These are phyloP conservation scores for Planococcus citri DNA, from an alignment of 1,140 invertebrate species.

Conservation along the genomic window DNA sequence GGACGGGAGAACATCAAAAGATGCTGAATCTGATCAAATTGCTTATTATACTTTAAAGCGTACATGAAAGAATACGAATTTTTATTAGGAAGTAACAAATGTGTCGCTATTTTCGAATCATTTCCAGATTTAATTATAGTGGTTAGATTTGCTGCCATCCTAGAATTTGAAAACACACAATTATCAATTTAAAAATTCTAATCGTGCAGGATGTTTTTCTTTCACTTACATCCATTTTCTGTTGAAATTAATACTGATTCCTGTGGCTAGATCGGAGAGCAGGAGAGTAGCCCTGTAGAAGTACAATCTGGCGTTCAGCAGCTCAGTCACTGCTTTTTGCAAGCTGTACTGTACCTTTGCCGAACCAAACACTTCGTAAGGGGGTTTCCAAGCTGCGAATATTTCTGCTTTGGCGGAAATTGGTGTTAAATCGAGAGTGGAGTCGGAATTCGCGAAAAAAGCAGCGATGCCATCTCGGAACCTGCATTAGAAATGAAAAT, in stretches of 20 bases:
- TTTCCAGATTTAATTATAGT: slow-evolving; percentile 17
- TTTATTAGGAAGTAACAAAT: slow-evolving; percentile 45
- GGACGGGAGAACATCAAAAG: slow-evolving; percentile 27
- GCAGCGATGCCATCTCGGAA: background rate
- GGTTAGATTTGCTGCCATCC: slow-evolving; percentile 22
- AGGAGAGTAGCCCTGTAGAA: background rate
- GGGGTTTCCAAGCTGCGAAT: background rate
- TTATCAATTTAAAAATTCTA: background rate
- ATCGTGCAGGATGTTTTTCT: no score
- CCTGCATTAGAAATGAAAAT: background rate
- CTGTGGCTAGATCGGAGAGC: background rate
- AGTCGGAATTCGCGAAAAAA: background rate
- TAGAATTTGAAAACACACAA: slow-evolving; percentile 11
- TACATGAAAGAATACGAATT: slow-evolving; percentile 44
- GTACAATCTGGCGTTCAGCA: background rate
- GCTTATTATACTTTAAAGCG: slow-evolving; percentile 26
- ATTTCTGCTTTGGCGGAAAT: background rate
- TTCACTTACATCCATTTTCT: slow-evolving; percentile 10
- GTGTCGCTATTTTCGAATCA: slow-evolving; percentile 34
- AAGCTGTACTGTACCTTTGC: background rate
- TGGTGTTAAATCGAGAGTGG: background rate
- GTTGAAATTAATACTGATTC: background rate
- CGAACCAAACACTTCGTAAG: background rate
- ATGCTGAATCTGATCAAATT: slow-evolving; percentile 26
- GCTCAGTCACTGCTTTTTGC: background rate